A percentile compares a stretch with the other conserved stretches of the same genome.
Evolutionary conservation across 2,113 vertebrate genomes (phyloP).

Genomic region (Festucalex cinctus): DNA sequence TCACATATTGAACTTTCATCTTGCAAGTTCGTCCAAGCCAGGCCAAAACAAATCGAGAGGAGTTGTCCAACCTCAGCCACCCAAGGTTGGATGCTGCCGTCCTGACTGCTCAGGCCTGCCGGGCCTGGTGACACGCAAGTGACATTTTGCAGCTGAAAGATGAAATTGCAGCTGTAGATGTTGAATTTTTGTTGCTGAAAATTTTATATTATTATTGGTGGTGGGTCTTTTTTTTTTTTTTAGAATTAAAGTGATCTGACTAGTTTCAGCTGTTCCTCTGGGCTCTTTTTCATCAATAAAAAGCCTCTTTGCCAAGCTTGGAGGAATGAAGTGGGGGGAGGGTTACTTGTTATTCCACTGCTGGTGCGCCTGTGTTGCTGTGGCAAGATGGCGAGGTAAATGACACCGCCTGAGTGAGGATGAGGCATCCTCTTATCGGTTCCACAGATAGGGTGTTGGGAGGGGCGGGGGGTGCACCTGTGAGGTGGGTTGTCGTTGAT

Average conservation of each 20-base stretch:
- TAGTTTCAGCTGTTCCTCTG: neutral
- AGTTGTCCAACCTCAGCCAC: too few species aligned
- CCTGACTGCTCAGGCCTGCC: too few species aligned
- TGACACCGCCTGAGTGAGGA: constrained; percentile 37
- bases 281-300: neutral
- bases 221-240: too few species aligned
- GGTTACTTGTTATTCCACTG: constrained; percentile 14
- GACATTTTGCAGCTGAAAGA: too few species aligned
- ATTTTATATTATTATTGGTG: neutral
- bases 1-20: too few species aligned
- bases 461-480: constrained; percentile 16
- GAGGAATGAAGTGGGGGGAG: neutral
- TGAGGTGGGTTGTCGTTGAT: constrained; percentile 17
- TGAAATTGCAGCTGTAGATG: too few species aligned
- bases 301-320: constrained; percentile 1
- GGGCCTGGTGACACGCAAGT: too few species aligned
- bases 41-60: too few species aligned
- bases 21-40: neutral
- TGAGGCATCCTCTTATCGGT: constrained; percentile 38
- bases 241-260: neutral
- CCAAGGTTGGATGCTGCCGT: too few species aligned
- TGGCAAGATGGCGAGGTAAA: constrained; percentile 50
- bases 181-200: too few species aligned
- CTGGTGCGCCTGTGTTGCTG: constrained; percentile 30
- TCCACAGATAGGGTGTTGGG: constrained; percentile 18